Evolutionary conservation across 2,113 vertebrate species (phyloP).

Genomic region (Podarcis cretensis): DNA sequence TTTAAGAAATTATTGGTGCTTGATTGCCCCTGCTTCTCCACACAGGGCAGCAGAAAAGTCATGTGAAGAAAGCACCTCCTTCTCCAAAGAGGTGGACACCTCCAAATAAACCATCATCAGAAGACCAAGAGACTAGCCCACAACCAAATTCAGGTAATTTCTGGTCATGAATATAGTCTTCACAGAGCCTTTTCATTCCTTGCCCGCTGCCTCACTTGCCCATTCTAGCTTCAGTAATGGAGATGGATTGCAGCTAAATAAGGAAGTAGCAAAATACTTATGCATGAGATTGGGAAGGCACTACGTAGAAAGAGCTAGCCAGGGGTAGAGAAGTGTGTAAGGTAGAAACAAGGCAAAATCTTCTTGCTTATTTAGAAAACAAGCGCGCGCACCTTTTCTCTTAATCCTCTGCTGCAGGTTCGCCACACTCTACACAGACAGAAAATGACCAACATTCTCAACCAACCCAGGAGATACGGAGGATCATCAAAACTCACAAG

Average conservation of each 20-base stretch:
- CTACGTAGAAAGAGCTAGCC: not conserved
- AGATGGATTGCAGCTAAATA: not conserved
- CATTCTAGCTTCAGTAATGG: not conserved
- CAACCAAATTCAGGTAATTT: slow-evolving; percentile 47
- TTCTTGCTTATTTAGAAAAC: too few relatives aligned
- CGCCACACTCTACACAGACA: slow-evolving; percentile 37
- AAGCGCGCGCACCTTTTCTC: not conserved
- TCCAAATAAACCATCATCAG: slow-evolving; percentile 18
- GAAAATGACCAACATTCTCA: slow-evolving; percentile 48
- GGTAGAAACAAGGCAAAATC: not conserved
- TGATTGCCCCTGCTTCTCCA: not conserved
- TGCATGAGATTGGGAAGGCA: not conserved
- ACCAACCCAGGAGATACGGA: slow-evolving; percentile 87
- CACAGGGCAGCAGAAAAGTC: slow-evolving; percentile 67
- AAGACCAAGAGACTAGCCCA: not conserved
- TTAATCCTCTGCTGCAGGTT: slow-evolving; percentile 16
- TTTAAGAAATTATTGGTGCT: not conserved
- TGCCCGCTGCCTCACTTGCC: not conserved
- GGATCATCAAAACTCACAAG: slow-evolving; percentile 92
- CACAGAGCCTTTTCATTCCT: not conserved
- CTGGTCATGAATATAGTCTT: not conserved
- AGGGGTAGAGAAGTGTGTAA: not conserved
- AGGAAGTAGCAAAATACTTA: not conserved
- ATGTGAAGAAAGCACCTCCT: slow-evolving; percentile 54
- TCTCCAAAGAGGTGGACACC: slow-evolving; percentile 63